A percentile compares a stretch with the other conserved stretches of the same genome.
Evolutionary conservation across 2,797 vertebrate genomes (phyloP).

Genomic region (Rousettus madagascariensis): DNA sequence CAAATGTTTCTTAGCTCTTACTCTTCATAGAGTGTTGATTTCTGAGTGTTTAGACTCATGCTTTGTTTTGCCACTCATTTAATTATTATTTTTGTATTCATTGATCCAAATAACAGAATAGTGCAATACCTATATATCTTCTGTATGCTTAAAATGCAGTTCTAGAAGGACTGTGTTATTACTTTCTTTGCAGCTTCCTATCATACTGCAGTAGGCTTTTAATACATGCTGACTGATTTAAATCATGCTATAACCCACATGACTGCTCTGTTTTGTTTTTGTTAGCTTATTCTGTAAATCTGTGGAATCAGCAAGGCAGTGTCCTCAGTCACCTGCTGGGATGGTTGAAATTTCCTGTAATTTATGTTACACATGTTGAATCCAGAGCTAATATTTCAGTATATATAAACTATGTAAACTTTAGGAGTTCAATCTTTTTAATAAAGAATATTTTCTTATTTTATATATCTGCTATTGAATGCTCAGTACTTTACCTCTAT

Average conservation of each 20-base stretch:
- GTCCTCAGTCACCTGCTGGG: neutral
- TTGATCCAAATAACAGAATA: neutral
- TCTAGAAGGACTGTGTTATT: neutral
- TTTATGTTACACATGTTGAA: neutral
- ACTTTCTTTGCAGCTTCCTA: neutral
- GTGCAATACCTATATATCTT: neutral
- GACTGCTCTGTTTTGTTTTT: neutral
- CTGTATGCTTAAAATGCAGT: neutral
- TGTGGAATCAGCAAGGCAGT: neutral
- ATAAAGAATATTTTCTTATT: neutral
- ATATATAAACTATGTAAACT: neutral
- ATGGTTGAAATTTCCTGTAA: neutral
- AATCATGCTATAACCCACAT: neutral
- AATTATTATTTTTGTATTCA: neutral
- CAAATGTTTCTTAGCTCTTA: neutral
- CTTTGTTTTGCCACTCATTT: neutral
- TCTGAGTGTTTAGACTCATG: neutral
- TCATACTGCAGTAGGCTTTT: neutral
- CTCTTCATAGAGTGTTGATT: neutral
- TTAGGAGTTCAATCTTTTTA: neutral
- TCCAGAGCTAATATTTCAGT: neutral
- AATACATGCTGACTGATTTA: neutral
- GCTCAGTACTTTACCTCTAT: neutral
- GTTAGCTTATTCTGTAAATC: slow-evolving; percentile 7
- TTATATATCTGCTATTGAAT: neutral